Evolutionary conservation across 2,888 invertebrate species (phyloP).

Genomic region (Eudasyphora cyanicolor): DNA sequence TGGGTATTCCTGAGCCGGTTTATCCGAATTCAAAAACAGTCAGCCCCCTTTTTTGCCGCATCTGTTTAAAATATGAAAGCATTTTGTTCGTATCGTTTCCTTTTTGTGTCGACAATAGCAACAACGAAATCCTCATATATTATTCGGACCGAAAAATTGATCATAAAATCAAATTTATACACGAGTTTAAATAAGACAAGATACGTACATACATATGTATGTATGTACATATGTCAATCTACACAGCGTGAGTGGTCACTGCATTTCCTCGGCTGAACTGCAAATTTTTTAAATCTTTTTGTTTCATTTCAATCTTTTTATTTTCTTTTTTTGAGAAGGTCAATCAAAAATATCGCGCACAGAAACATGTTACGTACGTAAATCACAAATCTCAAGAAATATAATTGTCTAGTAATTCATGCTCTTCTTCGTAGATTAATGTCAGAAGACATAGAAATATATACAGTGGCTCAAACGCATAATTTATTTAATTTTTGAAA

Average conservation of each 20-base stretch:
- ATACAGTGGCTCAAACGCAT: too few species aligned
- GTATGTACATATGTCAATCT: not conserved
- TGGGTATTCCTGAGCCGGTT: too few species aligned
- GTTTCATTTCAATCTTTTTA: conserved; percentile 4
- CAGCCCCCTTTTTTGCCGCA: not conserved
- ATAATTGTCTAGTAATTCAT: not conserved
- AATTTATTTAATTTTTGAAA: too few species aligned
- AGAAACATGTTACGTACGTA: not conserved
- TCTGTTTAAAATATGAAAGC: not conserved
- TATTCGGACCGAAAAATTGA: not conserved
- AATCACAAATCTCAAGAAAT: conserved; percentile 1
- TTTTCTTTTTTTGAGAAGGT: conserved; percentile 1
- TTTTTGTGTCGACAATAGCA: not conserved
- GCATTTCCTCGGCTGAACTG: not conserved
- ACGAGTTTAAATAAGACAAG: too few species aligned
- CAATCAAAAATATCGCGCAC: not conserved
- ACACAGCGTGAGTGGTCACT: not conserved
- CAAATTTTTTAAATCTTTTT: not conserved
- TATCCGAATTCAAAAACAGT: too few species aligned
- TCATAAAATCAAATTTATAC: not conserved
- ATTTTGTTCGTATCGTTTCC: not conserved
- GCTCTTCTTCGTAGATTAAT: not conserved
- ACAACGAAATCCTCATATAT: not conserved
- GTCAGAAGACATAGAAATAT: not conserved
- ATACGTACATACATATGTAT: not conserved